These are phyloP conservation scores for Elmis aenea DNA, from an alignment of 2,888 invertebrate genomes.

Conservation along the genomic window DNA sequence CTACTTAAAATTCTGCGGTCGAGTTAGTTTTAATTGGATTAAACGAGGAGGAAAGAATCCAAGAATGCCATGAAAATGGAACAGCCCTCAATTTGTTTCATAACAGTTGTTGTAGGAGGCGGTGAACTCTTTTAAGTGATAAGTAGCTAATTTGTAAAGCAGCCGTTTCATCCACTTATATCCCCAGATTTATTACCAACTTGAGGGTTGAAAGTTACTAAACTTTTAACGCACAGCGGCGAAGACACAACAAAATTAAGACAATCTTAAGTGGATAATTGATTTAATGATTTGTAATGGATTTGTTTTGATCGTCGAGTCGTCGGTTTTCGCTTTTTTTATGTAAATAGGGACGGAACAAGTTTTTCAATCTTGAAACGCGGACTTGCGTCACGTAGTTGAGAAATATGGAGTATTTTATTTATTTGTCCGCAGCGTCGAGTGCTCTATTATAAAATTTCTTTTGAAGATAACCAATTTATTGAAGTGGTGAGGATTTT, in stretches of 20 bases:
- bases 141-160: conserved; percentile 46
- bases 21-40: conserved; percentile 42
- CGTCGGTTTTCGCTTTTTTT: conserved; percentile 9
- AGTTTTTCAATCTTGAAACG: conserved; percentile 29
- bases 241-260: conserved; percentile 37
- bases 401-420: conserved; percentile 29
- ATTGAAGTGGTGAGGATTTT: conserved; percentile 41
- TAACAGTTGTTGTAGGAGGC: conserved; percentile 27
- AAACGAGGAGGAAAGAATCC: conserved; percentile 40
- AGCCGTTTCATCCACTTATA: conserved; percentile 43
- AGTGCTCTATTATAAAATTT: conserved; percentile 36
- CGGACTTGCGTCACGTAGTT: too few relatives aligned
- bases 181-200: conserved; percentile 40
- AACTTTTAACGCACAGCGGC: conserved; percentile 22
- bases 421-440: conserved; percentile 30
- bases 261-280: conserved; percentile 31
- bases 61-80: conserved; percentile 33
- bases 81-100: conserved; percentile 33
- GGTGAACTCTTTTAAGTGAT: conserved; percentile 43
- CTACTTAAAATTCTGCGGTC: conserved; percentile 45
- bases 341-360: conserved; percentile 18
- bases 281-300: conserved; percentile 28
- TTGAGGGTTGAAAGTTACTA: conserved; percentile 32
- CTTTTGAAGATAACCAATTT: conserved; percentile 39
- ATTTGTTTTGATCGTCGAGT: conserved; percentile 17